Evolutionary conservation across 2,888 invertebrate species (phyloP).

Genomic region (Sthenelais limicola): DNA sequence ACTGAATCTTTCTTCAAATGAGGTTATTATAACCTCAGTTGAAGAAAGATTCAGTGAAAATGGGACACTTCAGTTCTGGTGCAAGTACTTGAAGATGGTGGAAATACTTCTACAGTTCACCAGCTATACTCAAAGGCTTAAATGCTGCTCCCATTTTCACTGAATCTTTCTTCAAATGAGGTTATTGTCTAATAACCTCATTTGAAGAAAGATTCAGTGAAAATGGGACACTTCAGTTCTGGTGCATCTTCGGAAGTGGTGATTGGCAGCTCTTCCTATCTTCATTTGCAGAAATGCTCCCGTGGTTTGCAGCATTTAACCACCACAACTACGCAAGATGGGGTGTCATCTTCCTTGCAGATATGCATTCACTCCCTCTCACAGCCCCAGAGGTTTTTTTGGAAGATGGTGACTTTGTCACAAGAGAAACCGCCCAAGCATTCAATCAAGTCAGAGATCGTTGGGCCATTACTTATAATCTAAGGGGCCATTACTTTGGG

Average conservation of each 20-base stretch:
- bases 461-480: background rate
- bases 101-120: background rate
- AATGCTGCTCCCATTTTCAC: background rate
- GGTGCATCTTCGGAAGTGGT: no score
- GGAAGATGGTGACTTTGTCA: conserved; percentile 8
- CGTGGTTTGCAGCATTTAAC: conserved; percentile 18
- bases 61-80: conserved; percentile 5
- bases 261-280: no score
- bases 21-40: background rate
- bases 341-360: conserved; percentile 24
- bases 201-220: no score
- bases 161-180: no score
- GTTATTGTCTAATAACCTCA: no score
- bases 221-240: no score
- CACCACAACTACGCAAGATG: conserved; percentile 37
- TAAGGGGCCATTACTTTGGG: no score
- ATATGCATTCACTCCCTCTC: background rate
- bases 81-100: conserved; percentile 22
- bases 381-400: background rate
- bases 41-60: background rate
- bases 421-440: background rate
- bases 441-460: background rate
- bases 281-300: background rate
- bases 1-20: background rate
- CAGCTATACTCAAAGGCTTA: background rate